Conservation (phyloP, 2,113 vertebrate genomes). For the Eulacestoma nigropectus region DNA sequence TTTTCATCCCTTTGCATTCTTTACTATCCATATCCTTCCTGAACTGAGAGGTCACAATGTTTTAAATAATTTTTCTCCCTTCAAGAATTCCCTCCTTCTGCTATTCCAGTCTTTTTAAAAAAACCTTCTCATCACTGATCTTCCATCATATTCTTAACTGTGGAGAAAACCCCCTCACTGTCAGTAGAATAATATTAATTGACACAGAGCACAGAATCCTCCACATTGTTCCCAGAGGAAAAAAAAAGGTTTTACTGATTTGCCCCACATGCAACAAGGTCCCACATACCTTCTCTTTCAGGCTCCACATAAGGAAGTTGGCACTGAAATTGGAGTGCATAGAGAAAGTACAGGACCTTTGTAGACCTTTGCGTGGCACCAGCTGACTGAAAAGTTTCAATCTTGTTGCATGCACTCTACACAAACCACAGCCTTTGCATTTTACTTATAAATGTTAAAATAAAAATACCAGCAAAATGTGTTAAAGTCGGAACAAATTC, state of each 20-base stretch:
- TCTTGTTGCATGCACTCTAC: not conserved
- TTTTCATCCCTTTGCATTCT: not conserved
- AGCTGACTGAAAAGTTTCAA: not conserved
- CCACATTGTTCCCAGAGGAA: not conserved
- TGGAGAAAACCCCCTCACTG: not conserved
- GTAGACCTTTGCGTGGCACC: not conserved
- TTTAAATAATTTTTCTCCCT: not conserved
- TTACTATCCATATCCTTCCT: not conserved
- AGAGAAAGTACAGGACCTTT: not conserved
- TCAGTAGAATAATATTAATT: not conserved
- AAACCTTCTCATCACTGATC: not conserved
- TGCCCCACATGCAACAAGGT: not conserved
- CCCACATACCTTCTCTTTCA: accelerated
- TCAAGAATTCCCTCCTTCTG: not conserved
- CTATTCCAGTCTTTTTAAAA: not conserved
- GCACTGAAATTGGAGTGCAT: not conserved
- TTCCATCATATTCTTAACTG: not conserved
- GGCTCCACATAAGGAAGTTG: not conserved
- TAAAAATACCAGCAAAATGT: not conserved
- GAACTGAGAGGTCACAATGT: not conserved
- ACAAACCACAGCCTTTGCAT: not conserved
- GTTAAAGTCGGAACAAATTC: not conserved
- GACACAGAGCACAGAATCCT: not conserved
- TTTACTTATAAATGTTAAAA: not conserved
- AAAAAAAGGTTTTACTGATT: not conserved